Conservation (phyloP, 2,888 invertebrate species). For the Exocentrus adspersus region DNA sequence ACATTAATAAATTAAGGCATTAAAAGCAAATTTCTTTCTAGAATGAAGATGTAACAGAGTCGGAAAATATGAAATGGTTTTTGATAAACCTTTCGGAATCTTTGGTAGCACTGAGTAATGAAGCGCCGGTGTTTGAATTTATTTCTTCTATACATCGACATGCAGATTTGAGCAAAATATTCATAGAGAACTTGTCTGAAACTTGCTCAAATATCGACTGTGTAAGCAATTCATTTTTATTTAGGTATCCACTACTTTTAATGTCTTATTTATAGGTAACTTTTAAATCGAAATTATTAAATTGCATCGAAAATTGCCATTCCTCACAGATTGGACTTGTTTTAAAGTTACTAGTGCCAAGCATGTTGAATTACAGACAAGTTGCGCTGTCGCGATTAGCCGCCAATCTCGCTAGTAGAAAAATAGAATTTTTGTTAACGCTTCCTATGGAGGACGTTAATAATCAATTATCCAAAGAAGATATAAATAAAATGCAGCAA, state of each 20-base stretch:
- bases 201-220: conserved; percentile 33
- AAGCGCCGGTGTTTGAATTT: conserved; percentile 74
- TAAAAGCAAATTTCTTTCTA: conserved; percentile 48
- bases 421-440: conserved; percentile 75
- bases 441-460: conserved; percentile 69
- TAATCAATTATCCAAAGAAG: conserved; percentile 75
- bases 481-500: conserved; percentile 73
- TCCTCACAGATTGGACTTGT: conserved; percentile 78
- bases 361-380: conserved; percentile 75
- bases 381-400: conserved; percentile 75
- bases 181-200: conserved; percentile 77
- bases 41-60: conserved; percentile 77
- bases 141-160: conserved; percentile 70
- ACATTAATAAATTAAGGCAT: background rate
- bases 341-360: conserved; percentile 70
- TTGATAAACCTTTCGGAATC: conserved; percentile 77
- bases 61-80: conserved; percentile 80
- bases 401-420: conserved; percentile 76
- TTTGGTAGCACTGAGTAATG: conserved; percentile 72
- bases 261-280: conserved; percentile 66
- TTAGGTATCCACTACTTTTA: background rate
- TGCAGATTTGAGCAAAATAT: conserved; percentile 74
- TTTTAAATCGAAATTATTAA: conserved; percentile 74
- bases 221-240: conserved; percentile 31
- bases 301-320: conserved; percentile 76